Conservation (phyloP, 2,888 invertebrate genomes). For the Chymomyza procnemis region DNA sequence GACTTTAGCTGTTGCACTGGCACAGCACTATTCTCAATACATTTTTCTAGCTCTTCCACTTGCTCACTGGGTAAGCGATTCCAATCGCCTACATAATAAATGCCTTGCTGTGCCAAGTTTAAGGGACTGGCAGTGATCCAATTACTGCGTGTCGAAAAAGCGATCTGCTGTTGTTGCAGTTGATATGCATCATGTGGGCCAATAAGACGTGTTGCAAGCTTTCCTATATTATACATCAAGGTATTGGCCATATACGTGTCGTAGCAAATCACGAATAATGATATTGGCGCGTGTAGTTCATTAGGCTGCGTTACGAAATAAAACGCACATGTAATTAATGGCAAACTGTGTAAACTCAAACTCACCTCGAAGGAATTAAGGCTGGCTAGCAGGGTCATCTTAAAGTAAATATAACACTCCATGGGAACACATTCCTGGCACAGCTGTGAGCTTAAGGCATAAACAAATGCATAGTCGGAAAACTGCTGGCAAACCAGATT, state of each 20-base stretch:
- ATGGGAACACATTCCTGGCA: slow-evolving; percentile 76
- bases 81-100: slow-evolving; percentile 78
- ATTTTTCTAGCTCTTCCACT: slow-evolving; percentile 64
- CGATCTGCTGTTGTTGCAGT: slow-evolving; percentile 17
- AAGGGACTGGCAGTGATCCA: slow-evolving; percentile 77
- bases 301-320: slow-evolving; percentile 35
- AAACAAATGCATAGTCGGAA: slow-evolving; percentile 78
- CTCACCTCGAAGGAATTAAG: slow-evolving; percentile 77
- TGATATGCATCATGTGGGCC: slow-evolving; percentile 68
- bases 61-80: slow-evolving; percentile 58
- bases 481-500: slow-evolving; percentile 59
- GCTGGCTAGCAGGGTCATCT: slow-evolving; percentile 78
- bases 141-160: slow-evolving; percentile 41
- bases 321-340: neutral
- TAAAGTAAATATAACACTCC: slow-evolving; percentile 78
- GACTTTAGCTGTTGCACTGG: slow-evolving; percentile 32
- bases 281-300: slow-evolving; percentile 68
- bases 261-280: slow-evolving; percentile 70
- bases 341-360: neutral
- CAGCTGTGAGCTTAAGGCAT: slow-evolving; percentile 77
- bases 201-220: slow-evolving; percentile 73
- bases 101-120: slow-evolving; percentile 75
- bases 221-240: slow-evolving; percentile 69
- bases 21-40: slow-evolving; percentile 59
- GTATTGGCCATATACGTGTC: slow-evolving; percentile 68